Percentiles rank a stretch among this genome's conserved stretches.
These are phyloP conservation scores for Myotis pilosus DNA, from an alignment of 2,797 vertebrate genomes.

Conservation along the genomic window DNA sequence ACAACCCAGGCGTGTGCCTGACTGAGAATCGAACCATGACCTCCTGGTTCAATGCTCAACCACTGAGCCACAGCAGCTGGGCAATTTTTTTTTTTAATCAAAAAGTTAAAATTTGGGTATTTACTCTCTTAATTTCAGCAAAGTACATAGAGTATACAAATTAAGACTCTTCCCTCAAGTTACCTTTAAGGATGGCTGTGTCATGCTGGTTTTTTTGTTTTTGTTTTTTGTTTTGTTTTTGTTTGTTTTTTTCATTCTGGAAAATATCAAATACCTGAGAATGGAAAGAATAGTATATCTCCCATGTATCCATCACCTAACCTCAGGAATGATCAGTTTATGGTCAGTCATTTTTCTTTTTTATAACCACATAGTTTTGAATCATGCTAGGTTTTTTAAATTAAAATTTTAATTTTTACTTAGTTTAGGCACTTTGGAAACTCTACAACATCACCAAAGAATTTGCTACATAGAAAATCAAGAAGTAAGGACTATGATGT, in stretches of 20 bases:
- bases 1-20: too few species aligned
- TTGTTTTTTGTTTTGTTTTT: too few species aligned
- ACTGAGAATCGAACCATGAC: too few species aligned
- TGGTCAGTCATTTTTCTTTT: constrained; percentile 23
- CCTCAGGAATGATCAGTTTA: background rate
- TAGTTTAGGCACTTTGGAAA: constrained; percentile 63
- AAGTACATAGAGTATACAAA: background rate
- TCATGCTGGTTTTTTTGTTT: background rate
- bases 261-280: background rate
- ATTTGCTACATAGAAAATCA: constrained; percentile 55
- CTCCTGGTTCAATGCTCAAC: too few species aligned
- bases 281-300: background rate
- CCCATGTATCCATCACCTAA: background rate
- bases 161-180: constrained; percentile 28
- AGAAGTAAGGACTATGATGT: constrained; percentile 74
- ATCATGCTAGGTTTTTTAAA: constrained; percentile 30
- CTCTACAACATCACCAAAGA: background rate
- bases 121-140: constrained; percentile 4
- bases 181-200: background rate
- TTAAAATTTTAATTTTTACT: constrained; percentile 48
- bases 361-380: background rate
- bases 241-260: constrained; percentile 21
- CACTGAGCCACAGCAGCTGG: too few species aligned
- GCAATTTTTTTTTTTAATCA: background rate
- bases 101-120: background rate